Conservation (phyloP, 2,113 vertebrate species). For the Myotis davidii region DNA sequence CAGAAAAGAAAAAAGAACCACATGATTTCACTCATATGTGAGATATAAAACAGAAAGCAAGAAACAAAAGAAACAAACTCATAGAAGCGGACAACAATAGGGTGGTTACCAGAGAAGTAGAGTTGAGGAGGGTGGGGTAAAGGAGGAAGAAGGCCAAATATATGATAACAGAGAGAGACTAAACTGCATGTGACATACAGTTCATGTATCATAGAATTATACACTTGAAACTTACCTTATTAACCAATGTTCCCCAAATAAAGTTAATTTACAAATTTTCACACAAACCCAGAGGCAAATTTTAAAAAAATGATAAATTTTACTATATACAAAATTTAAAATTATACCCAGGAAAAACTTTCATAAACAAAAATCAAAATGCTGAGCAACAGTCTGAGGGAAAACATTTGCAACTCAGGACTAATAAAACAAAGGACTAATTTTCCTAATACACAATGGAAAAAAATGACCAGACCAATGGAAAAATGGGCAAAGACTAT, state of each 20-base stretch:
- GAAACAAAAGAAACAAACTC: background rate
- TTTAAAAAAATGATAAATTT: background rate
- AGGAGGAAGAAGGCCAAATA: background rate
- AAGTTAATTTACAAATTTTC: background rate
- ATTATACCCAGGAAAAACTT: background rate
- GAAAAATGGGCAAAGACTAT: background rate
- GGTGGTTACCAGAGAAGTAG: background rate
- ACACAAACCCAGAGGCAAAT: background rate
- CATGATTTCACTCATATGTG: background rate
- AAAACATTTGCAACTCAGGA: background rate
- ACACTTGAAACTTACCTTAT: background rate
- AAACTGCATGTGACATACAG: background rate
- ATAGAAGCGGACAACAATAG: background rate
- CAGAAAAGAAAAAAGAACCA: background rate
- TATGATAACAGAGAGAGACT: background rate
- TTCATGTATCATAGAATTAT: background rate
- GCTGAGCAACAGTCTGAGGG: background rate
- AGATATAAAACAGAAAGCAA: background rate
- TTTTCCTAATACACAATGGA: background rate
- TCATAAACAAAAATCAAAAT: conserved; percentile 11
- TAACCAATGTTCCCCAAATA: background rate
- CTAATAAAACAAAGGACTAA: background rate
- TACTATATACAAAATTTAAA: background rate
- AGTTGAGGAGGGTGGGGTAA: background rate
- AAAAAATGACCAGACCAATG: background rate